Evolutionary conservation across 2,797 vertebrate genomes (phyloP), one percentile per base, ranked within the genome.

Genomic region (Synanceia verrucosa): DNA sequence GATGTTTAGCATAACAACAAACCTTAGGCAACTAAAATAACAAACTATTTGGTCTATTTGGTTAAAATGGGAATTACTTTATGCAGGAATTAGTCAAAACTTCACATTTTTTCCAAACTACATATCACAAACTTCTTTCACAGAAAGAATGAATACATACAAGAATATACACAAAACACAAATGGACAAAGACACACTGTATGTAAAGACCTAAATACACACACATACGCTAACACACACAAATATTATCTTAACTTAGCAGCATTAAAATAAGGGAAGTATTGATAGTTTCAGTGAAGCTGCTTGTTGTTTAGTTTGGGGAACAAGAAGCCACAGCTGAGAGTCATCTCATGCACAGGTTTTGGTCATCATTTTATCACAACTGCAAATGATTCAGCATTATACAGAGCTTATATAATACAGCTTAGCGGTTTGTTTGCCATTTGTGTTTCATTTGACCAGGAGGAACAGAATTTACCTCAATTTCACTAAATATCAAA

Each of bases 121-220:
- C 90, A 83, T 72, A 90, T 92, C 92, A 93, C 91, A 91, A 72
- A 90, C 93, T 93, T 98, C 97, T 97, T 98, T 98, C 96, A 97
- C 81, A 96, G 97, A 99, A 98, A 99, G 97, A 98, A 96, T 96
- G 84, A 84, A 78, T 57, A 82, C 79, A 92, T 83, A 91, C 86
- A 88, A 74, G 75, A 82, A 91, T 86, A 93, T 77, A 92, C 73
- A 84, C 23, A 74, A 21, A 82, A 78, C 86, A 86, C 66, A 89
- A 14, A 78, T 24, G 65, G 47, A 84, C 64, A 78, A 70, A 78
- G 66, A 84, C 73, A 65, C 16, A 74, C 57, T 64, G 28, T 61
- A 78, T 73, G 68, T 75, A 82, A 73, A 65, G 53, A 87, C 58
- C 74, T 80, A 83, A 82, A 88, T 65, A 59, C 51, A 87, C 47